phyloP scores from a whole-genome alignment of 2,113 vertebrate genomes.

The Corythoichthys intestinalis region DNA sequence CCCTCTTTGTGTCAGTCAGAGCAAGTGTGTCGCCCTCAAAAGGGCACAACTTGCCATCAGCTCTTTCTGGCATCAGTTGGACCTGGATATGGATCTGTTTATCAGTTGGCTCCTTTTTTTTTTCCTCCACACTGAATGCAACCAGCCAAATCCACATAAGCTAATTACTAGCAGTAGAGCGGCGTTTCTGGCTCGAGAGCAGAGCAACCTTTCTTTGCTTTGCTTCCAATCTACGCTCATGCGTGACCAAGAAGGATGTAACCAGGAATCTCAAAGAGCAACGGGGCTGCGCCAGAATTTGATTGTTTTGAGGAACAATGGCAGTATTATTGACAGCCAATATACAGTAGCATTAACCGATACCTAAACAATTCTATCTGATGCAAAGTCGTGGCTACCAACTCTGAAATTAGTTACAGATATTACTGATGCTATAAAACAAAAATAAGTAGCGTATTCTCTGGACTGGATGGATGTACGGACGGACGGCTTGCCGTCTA shows the following conservation, averaged over 20 bases:
- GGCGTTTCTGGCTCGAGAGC: slow-evolving; percentile 41
- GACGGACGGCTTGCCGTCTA: too few species aligned
- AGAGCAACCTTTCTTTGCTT: slow-evolving; percentile 32
- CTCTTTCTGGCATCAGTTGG: slow-evolving; percentile 47
- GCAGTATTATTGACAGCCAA: not conserved
- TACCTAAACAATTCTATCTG: too few species aligned
- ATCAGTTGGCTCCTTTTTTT: slow-evolving; percentile 45
- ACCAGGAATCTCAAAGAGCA: slow-evolving; percentile 19
- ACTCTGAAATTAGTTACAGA: not conserved
- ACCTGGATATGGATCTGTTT: slow-evolving; percentile 41
- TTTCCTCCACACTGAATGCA: slow-evolving; percentile 23
- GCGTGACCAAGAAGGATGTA: slow-evolving; percentile 23
- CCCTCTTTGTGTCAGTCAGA: too few species aligned
- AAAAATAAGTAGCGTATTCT: not conserved
- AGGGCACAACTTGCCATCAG: too few species aligned
- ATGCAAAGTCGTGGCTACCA: too few species aligned
- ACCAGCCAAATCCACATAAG: slow-evolving; percentile 58
- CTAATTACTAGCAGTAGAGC: slow-evolving; percentile 61
- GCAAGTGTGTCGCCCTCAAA: too few species aligned
- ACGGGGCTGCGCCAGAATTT: slow-evolving; percentile 21
- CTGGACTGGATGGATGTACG: too few species aligned
- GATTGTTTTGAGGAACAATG: not conserved
- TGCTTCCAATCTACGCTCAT: slow-evolving; percentile 29
- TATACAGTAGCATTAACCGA: not conserved
- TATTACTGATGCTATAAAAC: not conserved